phyloP scores from a whole-genome alignment of 2,113 vertebrate genomes.

The Peromyscus polionotus region DNA sequence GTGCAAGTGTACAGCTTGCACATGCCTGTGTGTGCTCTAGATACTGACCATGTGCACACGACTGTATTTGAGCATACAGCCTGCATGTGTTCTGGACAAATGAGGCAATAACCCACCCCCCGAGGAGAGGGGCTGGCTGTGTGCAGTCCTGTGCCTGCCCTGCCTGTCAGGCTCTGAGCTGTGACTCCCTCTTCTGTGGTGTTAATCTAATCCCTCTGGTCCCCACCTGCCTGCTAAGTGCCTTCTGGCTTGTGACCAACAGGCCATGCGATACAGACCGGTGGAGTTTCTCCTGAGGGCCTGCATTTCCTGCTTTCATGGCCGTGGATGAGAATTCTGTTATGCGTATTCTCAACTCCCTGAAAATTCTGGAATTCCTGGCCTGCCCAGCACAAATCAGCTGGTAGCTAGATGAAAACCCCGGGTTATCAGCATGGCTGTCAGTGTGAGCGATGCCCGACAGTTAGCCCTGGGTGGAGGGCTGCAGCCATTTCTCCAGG shows the following conservation, averaged over 20 bases:
- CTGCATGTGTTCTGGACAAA: neutral
- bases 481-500: too few species aligned
- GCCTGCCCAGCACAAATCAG: neutral
- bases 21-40: neutral
- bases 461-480: too few species aligned
- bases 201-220: rapidly evolving
- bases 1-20: too few species aligned
- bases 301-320: rapidly evolving
- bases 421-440: neutral
- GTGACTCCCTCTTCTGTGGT: neutral
- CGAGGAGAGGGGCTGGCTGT: too few species aligned
- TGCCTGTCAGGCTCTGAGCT: neutral
- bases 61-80: neutral
- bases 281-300: rapidly evolving
- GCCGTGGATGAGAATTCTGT: too few species aligned
- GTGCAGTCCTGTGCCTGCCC: rapidly evolving
- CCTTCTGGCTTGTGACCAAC: neutral
- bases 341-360: rapidly evolving
- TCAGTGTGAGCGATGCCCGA: too few species aligned
- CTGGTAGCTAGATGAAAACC: neutral
- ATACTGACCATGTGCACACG: neutral
- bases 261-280: rapidly evolving
- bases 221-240: neutral
- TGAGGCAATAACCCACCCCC: neutral
- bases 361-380: neutral